Percentiles rank a stretch among this genome's conserved stretches.
Evolutionary conservation across 2,888 invertebrate genomes (phyloP).

Genomic region (Coelopa pilipes): DNA sequence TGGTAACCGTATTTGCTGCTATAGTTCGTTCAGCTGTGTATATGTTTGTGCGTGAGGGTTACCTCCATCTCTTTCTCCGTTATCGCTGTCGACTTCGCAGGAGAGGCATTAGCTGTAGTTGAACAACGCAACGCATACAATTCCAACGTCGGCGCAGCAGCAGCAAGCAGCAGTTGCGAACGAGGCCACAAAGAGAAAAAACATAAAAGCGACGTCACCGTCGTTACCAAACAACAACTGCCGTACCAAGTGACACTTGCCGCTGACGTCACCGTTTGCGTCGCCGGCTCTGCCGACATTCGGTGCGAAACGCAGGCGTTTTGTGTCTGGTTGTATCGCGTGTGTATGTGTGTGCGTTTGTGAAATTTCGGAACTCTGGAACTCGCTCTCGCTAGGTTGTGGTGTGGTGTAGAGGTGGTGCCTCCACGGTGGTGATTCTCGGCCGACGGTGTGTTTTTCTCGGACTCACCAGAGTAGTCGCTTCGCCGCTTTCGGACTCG

Average conservation of each 20-base stretch:
- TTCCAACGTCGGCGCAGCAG: not conserved
- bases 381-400: constrained; percentile 3
- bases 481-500: not conserved
- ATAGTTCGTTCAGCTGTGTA: constrained; percentile 22
- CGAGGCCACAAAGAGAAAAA: constrained; percentile 18
- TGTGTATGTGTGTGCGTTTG: constrained; percentile 16
- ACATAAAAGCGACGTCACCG: not conserved
- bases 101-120: not conserved
- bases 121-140: not conserved
- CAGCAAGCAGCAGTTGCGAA: not conserved
- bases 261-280: constrained; percentile 38
- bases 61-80: no score
- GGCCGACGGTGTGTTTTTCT: not conserved
- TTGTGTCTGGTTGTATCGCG: no score
- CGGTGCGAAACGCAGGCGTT: not conserved
- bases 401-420: not conserved
- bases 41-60: not conserved
- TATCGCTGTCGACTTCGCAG: no score
- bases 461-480: constrained; percentile 13
- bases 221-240: constrained; percentile 11
- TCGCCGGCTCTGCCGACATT: constrained; percentile 32
- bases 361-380: constrained; percentile 21
- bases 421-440: constrained; percentile 19
- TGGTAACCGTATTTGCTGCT: no score
- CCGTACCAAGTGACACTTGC: constrained; percentile 3